Percentiles rank a stretch among this genome's conserved stretches.
phyloP scores from a whole-genome alignment of 2,888 invertebrate genomes.

The Phasia obesa region DNA sequence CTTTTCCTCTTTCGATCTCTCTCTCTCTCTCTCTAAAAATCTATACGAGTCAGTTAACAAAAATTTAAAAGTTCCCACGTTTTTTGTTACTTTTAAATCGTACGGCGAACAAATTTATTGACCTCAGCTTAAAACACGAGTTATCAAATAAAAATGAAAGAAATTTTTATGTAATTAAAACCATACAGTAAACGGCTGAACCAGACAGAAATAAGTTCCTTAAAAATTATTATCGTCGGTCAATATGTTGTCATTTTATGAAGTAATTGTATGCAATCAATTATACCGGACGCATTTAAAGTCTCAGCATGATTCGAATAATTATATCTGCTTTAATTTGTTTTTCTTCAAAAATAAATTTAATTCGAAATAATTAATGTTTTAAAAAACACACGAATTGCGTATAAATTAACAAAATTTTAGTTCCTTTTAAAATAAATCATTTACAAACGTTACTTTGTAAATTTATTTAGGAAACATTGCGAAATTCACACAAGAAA shows the following conservation, averaged over 20 bases:
- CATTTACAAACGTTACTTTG: slow-evolving; percentile 23
- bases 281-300: neutral
- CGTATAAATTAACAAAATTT: neutral
- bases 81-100: slow-evolving; percentile 26
- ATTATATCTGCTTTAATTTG: neutral
- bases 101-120: slow-evolving; percentile 17
- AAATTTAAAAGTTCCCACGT: slow-evolving; percentile 46
- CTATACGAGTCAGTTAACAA: neutral
- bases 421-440: slow-evolving; percentile 2
- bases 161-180: too few relatives aligned
- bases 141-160: neutral
- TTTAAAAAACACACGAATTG: neutral
- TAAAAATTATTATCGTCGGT: slow-evolving; percentile 23
- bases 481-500: too few relatives aligned
- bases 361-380: too few relatives aligned
- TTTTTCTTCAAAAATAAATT: slow-evolving; percentile 8
- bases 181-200: too few relatives aligned
- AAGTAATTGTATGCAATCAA: slow-evolving; percentile 19
- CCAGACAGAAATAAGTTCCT: neutral
- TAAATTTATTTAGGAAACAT: neutral
- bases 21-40: too few relatives aligned
- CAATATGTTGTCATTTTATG: slow-evolving; percentile 25
- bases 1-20: too few relatives aligned
- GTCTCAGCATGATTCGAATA: neutral
- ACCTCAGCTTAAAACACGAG: neutral